Conservation (phyloP, 30 jellyfish, hydroid and myxozoan species). For the Mastigias papua region DNA sequence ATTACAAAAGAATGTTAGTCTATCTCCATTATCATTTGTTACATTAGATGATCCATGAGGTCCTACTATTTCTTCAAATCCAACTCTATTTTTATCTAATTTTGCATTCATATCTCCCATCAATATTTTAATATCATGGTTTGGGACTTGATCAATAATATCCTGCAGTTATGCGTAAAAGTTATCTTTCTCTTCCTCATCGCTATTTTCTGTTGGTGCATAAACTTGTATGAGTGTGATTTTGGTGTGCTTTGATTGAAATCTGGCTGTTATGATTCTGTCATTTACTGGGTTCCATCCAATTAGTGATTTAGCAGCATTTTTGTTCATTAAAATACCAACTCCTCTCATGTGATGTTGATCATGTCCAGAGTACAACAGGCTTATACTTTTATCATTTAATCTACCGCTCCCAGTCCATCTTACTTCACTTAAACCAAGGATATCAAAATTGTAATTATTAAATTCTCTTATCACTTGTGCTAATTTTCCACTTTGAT, state of each 20-base stretch:
- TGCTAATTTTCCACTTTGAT: slow-evolving; percentile 16
- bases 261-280: slow-evolving; percentile 22
- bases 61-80: slow-evolving; percentile 2
- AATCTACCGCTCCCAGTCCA: slow-evolving; percentile 28
- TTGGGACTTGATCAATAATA: background rate
- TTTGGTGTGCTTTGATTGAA: slow-evolving; percentile 1
- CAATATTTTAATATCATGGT: slow-evolving; percentile 10
- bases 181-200: background rate
- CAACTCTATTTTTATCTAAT: background rate
- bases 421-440: slow-evolving; percentile 20
- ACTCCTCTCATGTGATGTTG: background rate
- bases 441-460: background rate
- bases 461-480: slow-evolving; percentile 6
- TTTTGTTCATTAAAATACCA: slow-evolving; percentile 4
- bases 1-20: slow-evolving; percentile 6
- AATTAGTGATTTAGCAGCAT: slow-evolving; percentile 7
- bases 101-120: slow-evolving; percentile 27
- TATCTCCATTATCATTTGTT: slow-evolving; percentile 4
- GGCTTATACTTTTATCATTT: background rate
- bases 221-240: slow-evolving; percentile 18
- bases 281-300: slow-evolving; percentile 20
- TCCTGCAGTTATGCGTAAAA: slow-evolving; percentile 14
- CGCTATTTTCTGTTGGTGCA: slow-evolving; percentile 19
- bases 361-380: slow-evolving; percentile 1
- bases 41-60: slow-evolving; percentile 20